Percentiles rank a stretch among this genome's conserved stretches.
Conservation (phyloP, 2,113 vertebrate species). For the Pygathrix nemaeus region DNA sequence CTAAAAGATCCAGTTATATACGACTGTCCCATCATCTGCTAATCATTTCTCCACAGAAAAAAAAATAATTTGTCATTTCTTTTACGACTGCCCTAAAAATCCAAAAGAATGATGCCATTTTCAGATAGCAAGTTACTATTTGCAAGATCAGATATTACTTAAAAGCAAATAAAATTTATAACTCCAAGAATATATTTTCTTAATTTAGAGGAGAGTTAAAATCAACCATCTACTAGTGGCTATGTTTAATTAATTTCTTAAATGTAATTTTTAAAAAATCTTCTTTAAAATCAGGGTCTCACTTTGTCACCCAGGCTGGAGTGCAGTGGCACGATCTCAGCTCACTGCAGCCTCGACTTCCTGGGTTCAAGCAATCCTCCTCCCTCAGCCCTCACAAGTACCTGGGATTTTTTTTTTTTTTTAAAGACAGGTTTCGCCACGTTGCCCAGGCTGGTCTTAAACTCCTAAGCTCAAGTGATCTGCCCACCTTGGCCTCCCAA, state of each 20-base stretch:
- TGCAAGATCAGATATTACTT: background rate
- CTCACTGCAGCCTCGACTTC: too few relatives aligned
- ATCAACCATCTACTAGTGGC: background rate
- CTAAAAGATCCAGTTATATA: background rate
- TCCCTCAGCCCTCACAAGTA: too few relatives aligned
- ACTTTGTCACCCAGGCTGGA: too few relatives aligned
- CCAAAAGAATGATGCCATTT: background rate
- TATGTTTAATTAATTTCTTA: constrained; percentile 24
- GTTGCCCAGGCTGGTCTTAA: too few relatives aligned
- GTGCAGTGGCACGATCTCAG: too few relatives aligned
- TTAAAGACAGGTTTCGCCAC: too few relatives aligned
- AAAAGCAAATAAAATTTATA: constrained; percentile 12
- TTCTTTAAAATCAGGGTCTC: too few relatives aligned
- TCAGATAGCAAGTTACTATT: background rate
- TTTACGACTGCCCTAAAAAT: background rate
- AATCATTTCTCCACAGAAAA: constrained; percentile 6
- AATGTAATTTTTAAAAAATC: background rate
- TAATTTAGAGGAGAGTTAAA: background rate
- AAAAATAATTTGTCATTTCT: background rate
- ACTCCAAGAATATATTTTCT: background rate
- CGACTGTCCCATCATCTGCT: background rate
- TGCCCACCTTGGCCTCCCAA: too few relatives aligned
- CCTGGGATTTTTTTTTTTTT: too few relatives aligned
- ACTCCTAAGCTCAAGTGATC: too few relatives aligned
- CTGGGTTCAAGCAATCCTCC: too few relatives aligned